These are phyloP conservation scores for Plagodis dolabraria DNA, from an alignment of 2,888 invertebrate genomes.

Conservation along the genomic window DNA sequence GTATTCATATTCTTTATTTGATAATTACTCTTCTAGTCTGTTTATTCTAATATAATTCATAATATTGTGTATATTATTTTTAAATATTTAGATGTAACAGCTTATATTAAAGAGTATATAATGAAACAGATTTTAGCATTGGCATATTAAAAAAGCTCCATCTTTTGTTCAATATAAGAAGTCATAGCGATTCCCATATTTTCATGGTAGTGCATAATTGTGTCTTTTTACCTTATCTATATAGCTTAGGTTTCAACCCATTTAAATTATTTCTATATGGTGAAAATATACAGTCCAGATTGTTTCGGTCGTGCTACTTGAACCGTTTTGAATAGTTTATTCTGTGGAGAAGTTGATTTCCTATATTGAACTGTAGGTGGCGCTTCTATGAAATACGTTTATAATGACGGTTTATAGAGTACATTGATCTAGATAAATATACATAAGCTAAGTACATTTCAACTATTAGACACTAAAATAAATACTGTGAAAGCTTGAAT, in stretches of 20 bases:
- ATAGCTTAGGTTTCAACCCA: too few species aligned
- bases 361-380: conserved; percentile 9
- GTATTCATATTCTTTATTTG: conserved; percentile 9
- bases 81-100: conserved; percentile 7
- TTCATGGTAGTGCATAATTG: too few species aligned
- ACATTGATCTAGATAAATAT: conserved; percentile 12
- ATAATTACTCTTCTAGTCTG: conserved; percentile 9
- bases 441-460: conserved; percentile 5
- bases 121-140: background rate
- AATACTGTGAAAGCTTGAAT: conserved; percentile 22
- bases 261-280: too few species aligned
- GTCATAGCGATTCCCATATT: background rate
- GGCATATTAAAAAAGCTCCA: conserved; percentile 15
- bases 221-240: too few species aligned
- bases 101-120: conserved; percentile 6
- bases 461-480: conserved; percentile 11
- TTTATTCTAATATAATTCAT: conserved; percentile 4
- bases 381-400: background rate
- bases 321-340: too few species aligned
- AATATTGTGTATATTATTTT: conserved; percentile 5
- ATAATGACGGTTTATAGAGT: conserved; percentile 3
- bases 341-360: background rate
- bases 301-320: too few species aligned
- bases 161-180: conserved; percentile 9
- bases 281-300: too few species aligned